phyloP scores from a whole-genome alignment of 2,113 vertebrate genomes.

The Petrocephalus zakoni region DNA sequence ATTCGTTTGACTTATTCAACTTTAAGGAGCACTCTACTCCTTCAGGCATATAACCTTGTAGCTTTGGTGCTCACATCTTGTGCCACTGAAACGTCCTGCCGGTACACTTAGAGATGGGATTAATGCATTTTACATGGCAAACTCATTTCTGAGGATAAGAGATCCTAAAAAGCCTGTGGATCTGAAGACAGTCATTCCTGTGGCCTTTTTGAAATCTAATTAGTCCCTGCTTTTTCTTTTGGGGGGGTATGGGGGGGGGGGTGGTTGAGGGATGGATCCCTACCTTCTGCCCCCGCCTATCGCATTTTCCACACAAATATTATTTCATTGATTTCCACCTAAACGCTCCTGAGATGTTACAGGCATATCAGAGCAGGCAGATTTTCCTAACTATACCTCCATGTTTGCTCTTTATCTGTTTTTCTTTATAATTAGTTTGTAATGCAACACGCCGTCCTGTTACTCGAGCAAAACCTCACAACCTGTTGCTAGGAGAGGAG shows the following conservation, averaged over 20 bases:
- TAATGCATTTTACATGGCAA: background rate
- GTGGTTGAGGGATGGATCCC: too few relatives aligned
- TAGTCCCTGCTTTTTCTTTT: background rate
- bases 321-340: background rate
- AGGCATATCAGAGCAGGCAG: background rate
- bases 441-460: background rate
- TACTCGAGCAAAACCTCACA: background rate
- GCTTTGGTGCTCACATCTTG: background rate
- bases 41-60: background rate
- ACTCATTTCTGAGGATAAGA: background rate
- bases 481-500: slow-evolving; percentile 6
- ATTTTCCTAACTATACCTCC: background rate
- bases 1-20: background rate
- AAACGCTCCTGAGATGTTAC: background rate
- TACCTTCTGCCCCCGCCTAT: background rate
- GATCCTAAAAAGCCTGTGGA: background rate
- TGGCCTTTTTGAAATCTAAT: background rate
- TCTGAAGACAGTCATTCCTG: background rate
- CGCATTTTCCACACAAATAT: background rate
- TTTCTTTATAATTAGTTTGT: background rate
- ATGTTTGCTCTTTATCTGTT: background rate
- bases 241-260: background rate
- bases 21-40: background rate
- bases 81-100: background rate
- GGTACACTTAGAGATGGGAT: background rate